phyloP scores from a whole-genome alignment of 2,888 invertebrate genomes.

The Lathronympha strigana region DNA sequence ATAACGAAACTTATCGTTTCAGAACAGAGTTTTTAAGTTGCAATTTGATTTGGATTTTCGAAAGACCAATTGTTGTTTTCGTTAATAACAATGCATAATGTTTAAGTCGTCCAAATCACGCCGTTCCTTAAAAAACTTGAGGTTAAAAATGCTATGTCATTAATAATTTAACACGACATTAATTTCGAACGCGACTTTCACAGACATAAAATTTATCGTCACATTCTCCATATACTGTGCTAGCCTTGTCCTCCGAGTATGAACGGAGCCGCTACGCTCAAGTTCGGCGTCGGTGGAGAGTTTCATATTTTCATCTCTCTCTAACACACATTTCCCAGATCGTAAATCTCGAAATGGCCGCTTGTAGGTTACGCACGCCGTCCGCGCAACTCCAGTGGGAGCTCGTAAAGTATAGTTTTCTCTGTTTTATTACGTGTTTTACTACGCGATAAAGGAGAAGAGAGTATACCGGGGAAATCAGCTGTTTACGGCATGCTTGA shows the following conservation, averaged over 20 bases:
- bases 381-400: constrained; percentile 77
- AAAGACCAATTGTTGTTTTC: background rate
- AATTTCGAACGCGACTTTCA: background rate
- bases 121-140: background rate
- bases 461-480: constrained; percentile 81
- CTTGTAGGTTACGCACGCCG: constrained; percentile 85
- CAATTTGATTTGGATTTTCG: too few relatives aligned
- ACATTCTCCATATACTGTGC: constrained; percentile 61
- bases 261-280: constrained; percentile 70
- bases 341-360: constrained; percentile 86
- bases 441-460: constrained; percentile 80
- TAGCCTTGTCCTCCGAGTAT: constrained; percentile 72
- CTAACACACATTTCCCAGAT: constrained; percentile 85
- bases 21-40: too few relatives aligned
- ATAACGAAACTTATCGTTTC: too few relatives aligned
- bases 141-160: background rate
- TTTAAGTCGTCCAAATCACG: background rate
- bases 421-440: constrained; percentile 83
- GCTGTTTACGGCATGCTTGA: constrained; percentile 84
- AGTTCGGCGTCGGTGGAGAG: constrained; percentile 76
- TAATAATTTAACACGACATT: background rate
- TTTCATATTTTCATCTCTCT: constrained; percentile 81
- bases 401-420: constrained; percentile 83
- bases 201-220: constrained; percentile 46
- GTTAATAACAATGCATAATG: background rate